Evolutionary conservation across 1,140 invertebrate species (phyloP), one percentile per base, ranked within the genome.

Genomic region (Scaptomyza pallida): DNA sequence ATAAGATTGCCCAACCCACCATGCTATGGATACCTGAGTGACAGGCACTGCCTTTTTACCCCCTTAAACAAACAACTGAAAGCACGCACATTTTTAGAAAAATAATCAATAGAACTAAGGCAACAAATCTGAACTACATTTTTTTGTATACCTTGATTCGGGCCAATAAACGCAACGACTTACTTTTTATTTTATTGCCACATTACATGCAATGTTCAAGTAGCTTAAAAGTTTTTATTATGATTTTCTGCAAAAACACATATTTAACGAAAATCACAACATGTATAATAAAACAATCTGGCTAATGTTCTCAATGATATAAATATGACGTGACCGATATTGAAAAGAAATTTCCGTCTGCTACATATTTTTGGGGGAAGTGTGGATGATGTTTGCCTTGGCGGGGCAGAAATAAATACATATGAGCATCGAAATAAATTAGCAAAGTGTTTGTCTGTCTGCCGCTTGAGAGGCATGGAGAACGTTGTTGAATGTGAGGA

Each of bases 301-400:
- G 74, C 71, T 86, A 86, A 88, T 88, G 74, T 86, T 82, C 71
- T 75, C 45, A 78, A 88, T 82, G 76, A 83, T 76, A 83, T 78
- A 86, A 85, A 74, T 77, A 86, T 85, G 82, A 88, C 77, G 81
- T 64, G 80, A 62, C 63, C 62, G 71, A 74, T 76, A 63, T 73
- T 48, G 81, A 86, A 80, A 86, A 72, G 52, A 60, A 60, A 77
- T 85, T 86, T 85, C 81, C 80, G 81, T 63, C 48, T 44, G 41
- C 23, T n/a, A n/a, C 26, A 45, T 76, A 79, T 62, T 51, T 43
- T 41, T 37, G n/a, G 10, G 55, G 35, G 48, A 72, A 65, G 82
- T 82, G 78, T 50, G 55, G 45, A 81, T 72, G 81, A 86, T 75
- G 69, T 56, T 37, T 45, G 55, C 59, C 41, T 65, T 54, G 61